Conservation (phyloP, 2,888 invertebrate species). For the Tetramorium bicarinatum region DNA sequence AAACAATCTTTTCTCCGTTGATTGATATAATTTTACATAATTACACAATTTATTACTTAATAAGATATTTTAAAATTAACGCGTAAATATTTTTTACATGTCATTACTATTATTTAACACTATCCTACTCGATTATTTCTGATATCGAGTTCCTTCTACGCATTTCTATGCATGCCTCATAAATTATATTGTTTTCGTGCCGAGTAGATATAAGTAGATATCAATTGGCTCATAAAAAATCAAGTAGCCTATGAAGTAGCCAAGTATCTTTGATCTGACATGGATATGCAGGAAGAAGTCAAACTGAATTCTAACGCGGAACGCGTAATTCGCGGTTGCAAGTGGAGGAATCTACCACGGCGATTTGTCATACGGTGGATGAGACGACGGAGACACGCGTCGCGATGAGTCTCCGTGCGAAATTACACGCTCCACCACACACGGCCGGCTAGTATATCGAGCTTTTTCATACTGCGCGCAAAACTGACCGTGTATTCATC, state of each 20-base stretch:
- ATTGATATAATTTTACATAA: background rate
- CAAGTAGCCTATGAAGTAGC: background rate
- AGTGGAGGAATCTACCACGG: slow-evolving; percentile 21
- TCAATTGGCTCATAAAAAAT: slow-evolving; percentile 15
- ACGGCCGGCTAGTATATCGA: background rate
- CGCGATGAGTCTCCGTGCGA: slow-evolving; percentile 51
- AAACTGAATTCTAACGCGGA: slow-evolving; percentile 27
- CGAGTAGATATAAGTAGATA: background rate
- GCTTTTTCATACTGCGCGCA: slow-evolving; percentile 36
- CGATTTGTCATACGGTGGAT: slow-evolving; percentile 49
- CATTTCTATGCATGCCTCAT: background rate
- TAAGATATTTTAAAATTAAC: background rate
- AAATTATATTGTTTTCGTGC: background rate
- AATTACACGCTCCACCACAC: slow-evolving; percentile 51
- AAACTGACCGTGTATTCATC: slow-evolving; percentile 42
- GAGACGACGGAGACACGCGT: slow-evolving; percentile 43
- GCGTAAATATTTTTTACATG: background rate
- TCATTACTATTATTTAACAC: background rate
- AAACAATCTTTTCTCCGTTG: background rate
- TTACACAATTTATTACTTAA: background rate
- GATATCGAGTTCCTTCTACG: background rate
- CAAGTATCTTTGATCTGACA: slow-evolving; percentile 14
- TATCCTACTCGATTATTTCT: background rate
- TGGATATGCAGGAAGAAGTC: background rate
- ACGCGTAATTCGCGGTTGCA: slow-evolving; percentile 28